These are phyloP conservation scores for Orchesella flavescens DNA, from an alignment of 2,888 invertebrate genomes.

Conservation along the genomic window DNA sequence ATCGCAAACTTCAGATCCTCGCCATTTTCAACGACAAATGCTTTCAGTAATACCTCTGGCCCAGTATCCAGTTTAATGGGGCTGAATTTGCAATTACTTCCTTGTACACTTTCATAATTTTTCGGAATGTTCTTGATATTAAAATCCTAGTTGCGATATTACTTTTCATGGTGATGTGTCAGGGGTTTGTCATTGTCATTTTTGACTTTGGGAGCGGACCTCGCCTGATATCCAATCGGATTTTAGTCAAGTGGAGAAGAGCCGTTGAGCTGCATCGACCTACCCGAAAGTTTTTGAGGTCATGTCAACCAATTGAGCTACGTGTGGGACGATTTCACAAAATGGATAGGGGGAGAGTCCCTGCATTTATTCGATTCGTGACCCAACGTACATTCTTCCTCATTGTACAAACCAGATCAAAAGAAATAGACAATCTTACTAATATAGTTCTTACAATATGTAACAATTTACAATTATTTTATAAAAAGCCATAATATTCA, in stretches of 20 bases:
- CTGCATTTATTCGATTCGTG: conserved; percentile 17
- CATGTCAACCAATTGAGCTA: conserved; percentile 11
- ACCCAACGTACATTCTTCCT: conserved; percentile 13
- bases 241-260: neutral
- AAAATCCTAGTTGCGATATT: neutral
- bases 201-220: conserved; percentile 1
- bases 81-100: neutral
- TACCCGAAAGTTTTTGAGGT: neutral
- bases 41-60: conserved; percentile 5
- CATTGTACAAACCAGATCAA: neutral
- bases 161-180: neutral
- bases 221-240: neutral
- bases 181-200: neutral
- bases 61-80: neutral
- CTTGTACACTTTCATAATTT: neutral
- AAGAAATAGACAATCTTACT: neutral
- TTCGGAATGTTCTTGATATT: neutral
- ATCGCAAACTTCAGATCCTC: conserved; percentile 20
- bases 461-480: no score
- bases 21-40: neutral
- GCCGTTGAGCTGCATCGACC: neutral
- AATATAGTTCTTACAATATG: no score
- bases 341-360: conserved; percentile 9
- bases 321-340: conserved; percentile 22
- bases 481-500: no score